Evolutionary conservation across 2,113 vertebrate genomes (phyloP), one percentile per base, ranked within the genome.

Genomic region (Pelusios castaneus): DNA sequence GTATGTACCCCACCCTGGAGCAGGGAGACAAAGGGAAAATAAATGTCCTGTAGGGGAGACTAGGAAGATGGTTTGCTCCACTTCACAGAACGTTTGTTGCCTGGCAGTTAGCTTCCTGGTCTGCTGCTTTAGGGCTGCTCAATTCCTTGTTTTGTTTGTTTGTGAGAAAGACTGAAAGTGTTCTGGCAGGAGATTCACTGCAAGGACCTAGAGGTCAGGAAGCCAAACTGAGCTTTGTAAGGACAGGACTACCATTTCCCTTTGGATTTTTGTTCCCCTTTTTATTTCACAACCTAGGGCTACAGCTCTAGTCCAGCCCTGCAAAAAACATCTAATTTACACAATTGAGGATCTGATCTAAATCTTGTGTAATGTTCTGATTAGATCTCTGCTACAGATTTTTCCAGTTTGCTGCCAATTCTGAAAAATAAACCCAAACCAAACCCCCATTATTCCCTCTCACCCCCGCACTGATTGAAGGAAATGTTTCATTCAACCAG

Each of bases 11-110:
- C 41, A 43, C 3, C 8, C 6, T 41, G 12, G 19, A 80, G 27
- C 76, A 27, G 31, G 85, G 17, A 86, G 78, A 60, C 4, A 4
- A 4, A 6, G 1, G 27, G 1, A 1, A 13, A 14, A 11, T 70
- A 80, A 8, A 31, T 90, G 49, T 85, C 5, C 27, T 51, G 70
- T 38, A 13, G 29, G 54, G 73, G n/a, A 60, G n/a, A 52, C 5
- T 5, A 38, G 14, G 8, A 3, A 56, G 52, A 19, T 38, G 0
- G 0, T 43, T 5, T 51, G 7, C 70, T 75, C 11, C 82, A 89
- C 82, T 17, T 22, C 14, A 75, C 70, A 75, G 70, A 43, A 75
- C 5, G 90, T n/a, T 2, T 43, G 63, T 21, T 31, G 29, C 9
- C 8, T 87, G 80, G 2, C 25, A 4, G 0, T 56, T 49, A 34